phyloP scores from a whole-genome alignment of 92 coral and sea anemone genomes.

The Diadumene lineata region DNA sequence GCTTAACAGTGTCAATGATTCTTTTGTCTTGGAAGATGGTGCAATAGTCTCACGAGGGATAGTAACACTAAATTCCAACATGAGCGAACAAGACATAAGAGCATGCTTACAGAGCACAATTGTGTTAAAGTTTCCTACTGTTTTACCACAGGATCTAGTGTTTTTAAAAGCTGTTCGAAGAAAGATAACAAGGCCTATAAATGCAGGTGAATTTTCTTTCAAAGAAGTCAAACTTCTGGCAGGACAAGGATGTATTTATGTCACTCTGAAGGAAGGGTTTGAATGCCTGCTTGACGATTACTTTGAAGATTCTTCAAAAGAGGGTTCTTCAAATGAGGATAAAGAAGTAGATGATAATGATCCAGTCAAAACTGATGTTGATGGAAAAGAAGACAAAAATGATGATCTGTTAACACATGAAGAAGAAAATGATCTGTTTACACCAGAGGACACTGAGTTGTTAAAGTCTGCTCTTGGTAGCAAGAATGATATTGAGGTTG shows the following conservation, averaged over 20 bases:
- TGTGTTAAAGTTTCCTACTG: constrained; percentile 30
- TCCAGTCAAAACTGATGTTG: background rate
- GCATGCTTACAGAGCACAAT: background rate
- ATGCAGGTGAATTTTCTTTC: constrained; percentile 23
- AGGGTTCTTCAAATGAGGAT: background rate
- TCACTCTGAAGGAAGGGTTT: constrained; percentile 45
- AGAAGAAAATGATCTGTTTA: background rate
- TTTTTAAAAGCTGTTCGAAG: constrained; percentile 52
- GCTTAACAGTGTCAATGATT: background rate
- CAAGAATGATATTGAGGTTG: background rate
- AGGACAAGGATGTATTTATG: constrained; percentile 52
- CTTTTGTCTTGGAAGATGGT: background rate
- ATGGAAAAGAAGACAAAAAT: background rate
- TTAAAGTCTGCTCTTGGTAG: background rate
- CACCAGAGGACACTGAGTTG: background rate
- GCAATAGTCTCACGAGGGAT: background rate
- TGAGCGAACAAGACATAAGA: background rate
- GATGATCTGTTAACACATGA: background rate
- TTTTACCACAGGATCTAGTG: constrained; percentile 39
- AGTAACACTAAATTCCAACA: background rate
- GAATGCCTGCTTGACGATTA: constrained; percentile 25
- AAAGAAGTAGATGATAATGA: background rate
- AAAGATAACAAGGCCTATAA: constrained; percentile 37
- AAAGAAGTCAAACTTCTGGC: constrained; percentile 55
- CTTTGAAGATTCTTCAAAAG: too few species aligned